phyloP scores from a whole-genome alignment of 2,797 vertebrate species.

The Ctenopoma kingsleyae region DNA sequence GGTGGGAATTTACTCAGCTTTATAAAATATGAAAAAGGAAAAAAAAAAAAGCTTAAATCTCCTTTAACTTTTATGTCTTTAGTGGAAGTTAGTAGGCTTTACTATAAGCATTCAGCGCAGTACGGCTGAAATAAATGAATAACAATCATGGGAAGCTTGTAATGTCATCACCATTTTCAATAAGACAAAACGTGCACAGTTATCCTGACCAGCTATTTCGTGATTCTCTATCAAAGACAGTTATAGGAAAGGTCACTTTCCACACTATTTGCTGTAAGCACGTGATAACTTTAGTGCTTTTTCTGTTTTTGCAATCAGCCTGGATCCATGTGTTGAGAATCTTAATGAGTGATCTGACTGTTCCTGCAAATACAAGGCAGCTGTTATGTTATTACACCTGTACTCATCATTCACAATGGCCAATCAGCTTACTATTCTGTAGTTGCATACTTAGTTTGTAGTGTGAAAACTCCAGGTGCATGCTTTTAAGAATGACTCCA shows the following conservation, averaged over 20 bases:
- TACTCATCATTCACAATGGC: slow-evolving; percentile 18
- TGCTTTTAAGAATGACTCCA: slow-evolving; percentile 2
- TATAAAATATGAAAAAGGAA: neutral
- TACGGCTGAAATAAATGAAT: neutral
- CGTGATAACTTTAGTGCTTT: neutral
- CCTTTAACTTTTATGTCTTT: slow-evolving; percentile 17
- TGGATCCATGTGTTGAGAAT: slow-evolving; percentile 30
- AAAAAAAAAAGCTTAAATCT: neutral
- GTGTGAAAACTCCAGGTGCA: neutral
- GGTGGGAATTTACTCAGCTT: slow-evolving; percentile 30
- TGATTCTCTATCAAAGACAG: neutral
- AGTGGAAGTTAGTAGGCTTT: slow-evolving; percentile 11
- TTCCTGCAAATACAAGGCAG: slow-evolving; percentile 7
- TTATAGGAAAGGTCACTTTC: slow-evolving; percentile 7
- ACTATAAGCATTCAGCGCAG: neutral
- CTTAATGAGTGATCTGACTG: slow-evolving; percentile 42
- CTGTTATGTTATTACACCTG: slow-evolving; percentile 31
- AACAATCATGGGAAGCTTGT: neutral
- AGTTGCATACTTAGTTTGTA: neutral
- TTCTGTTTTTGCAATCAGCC: slow-evolving; percentile 20
- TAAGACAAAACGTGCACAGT: neutral
- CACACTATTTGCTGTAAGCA: neutral
- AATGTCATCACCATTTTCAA: neutral
- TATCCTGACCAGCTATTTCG: neutral
- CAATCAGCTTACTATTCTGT: slow-evolving; percentile 4